Base-by-base conservation (phyloP, 2,113 vertebrate species). In the Coturnix japonica region DNA sequence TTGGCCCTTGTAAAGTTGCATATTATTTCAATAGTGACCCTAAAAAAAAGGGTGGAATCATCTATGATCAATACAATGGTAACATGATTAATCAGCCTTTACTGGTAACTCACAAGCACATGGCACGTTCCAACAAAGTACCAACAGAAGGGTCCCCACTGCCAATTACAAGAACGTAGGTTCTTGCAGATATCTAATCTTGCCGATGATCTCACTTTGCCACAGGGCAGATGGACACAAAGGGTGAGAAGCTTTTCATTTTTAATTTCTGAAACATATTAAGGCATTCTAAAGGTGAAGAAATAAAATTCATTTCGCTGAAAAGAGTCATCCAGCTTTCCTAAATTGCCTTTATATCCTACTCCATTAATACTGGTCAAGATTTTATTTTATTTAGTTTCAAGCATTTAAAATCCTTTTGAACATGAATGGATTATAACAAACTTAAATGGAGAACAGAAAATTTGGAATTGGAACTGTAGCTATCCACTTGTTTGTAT, bases 191-290 rank as follows among this genome's bases (percentile, higher is more conserved):
- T 70, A 66, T 57, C 69, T 35, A 11, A 56, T 69, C 39, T 60
- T 64, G 57, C 15, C 75, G 30, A 51, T 22, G 7, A 75, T 46
- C 19, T 46, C 39, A 23, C 30, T 69, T 75, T 61, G 44, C 23
- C 11, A 25, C n/a, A 61, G 7, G 22, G 13, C n/a, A 90, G 15
- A 64, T 5, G 4, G 23, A 46, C 23, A 61, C 7, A 41, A 75
- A 59, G 5, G 70, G 41, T 1, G 8, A 21, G 31, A 64, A 67
- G 2, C 41, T 23, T 59, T 39, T 17, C 3, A 10, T 57, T 77
- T 92, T 80, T 70, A n/a, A 49, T 49, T 86, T 77, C 73, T 53
- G 41, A 94, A 90, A 59, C 9, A 60, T 11, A 49, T 54, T 2
- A 56, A 73, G 11, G 30, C 73, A 61, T 74, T 77, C 51, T 66